Evolutionary conservation across 2,888 invertebrate species (phyloP), one percentile per base, ranked within the genome.

Genomic region (Colostygia pectinataria): DNA sequence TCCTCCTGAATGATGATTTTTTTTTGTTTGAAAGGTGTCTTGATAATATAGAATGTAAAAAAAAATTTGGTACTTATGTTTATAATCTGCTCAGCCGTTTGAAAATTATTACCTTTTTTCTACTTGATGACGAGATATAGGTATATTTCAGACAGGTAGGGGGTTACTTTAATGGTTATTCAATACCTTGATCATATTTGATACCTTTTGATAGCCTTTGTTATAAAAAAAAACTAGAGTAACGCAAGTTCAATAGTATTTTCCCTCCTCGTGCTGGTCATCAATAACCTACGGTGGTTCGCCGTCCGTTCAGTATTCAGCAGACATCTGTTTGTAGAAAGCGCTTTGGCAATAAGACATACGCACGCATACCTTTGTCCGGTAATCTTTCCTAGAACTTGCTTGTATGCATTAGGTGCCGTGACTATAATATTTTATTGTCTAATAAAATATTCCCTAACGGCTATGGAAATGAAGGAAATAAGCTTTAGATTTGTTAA

Each of bases 331-430:
- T 83, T 83, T 79, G 84, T 89, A 89, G 90, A 90, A 90, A 90
- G 89, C 88, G 75, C 82, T 87, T 89, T 86, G 81, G 86, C 80
- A 85, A 87, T 86, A 87, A 80, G 74, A 74, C 76, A 77, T 77
- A 80, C 80, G 77, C 77, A 80, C 80, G 77, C 77, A 80, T 71
- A 71, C 79, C 70, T 81, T 87, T 88, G 88, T 87, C 80, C 80
- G 75, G 79, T 86, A 83, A 87, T 88, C 83, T 84, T 90, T 89
- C 89, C 80, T 79, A 83, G 89, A 89, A 89, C 71, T 73, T 63
- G 64, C 75, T 77, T 75, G 77, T 80, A 83, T 83, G 77, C 79
- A 80, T 78, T 78, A 76, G 72, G 68, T 73, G 63, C 66, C 81
- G 83, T 85, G 85, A 82, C 73, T 63, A 64, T 68, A 75, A 80